A percentile compares a stretch with the other conserved stretches of the same genome.
Conservation (phyloP, 2,888 invertebrate genomes). For the Ectemnius cavifrons region DNA sequence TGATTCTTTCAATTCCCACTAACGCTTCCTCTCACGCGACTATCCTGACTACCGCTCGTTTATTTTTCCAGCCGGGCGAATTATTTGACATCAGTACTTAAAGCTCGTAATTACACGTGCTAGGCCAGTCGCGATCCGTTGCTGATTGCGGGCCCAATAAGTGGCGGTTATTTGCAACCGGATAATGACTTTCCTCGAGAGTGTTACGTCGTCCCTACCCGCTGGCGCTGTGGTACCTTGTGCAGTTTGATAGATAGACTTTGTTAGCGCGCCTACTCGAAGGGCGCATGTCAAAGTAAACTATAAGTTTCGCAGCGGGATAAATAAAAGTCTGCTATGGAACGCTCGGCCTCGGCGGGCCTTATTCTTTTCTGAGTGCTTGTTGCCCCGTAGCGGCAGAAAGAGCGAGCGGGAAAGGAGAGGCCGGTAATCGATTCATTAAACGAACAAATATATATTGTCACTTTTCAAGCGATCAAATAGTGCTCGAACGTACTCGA, state of each 20-base stretch:
- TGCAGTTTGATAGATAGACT: background rate
- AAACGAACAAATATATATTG: conserved; percentile 44
- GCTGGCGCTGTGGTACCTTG: background rate
- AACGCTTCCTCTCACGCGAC: conserved; percentile 3
- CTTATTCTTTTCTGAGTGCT: conserved; percentile 17
- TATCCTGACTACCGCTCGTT: background rate
- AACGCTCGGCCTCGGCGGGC: conserved; percentile 32
- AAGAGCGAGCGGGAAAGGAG: conserved; percentile 25
- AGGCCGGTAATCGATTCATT: conserved; percentile 45
- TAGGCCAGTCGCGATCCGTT: background rate
- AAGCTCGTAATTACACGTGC: background rate
- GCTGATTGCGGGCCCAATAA: background rate
- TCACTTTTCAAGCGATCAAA: conserved; percentile 31
- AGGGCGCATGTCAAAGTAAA: background rate
- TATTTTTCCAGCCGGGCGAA: background rate
- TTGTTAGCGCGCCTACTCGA: background rate
- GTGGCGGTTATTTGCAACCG: conserved; percentile 2
- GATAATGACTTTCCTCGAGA: conserved; percentile 2
- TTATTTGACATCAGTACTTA: background rate
- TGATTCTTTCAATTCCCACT: background rate
- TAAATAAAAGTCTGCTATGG: conserved; percentile 13
- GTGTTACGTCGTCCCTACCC: background rate
- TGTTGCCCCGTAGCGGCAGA: conserved; percentile 16
- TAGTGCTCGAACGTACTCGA: conserved; percentile 41
- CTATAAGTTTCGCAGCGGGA: conserved; percentile 22